Evolutionary conservation across 2,888 invertebrate genomes (phyloP).

Genomic region (Poecilobothrus nobilitatus): DNA sequence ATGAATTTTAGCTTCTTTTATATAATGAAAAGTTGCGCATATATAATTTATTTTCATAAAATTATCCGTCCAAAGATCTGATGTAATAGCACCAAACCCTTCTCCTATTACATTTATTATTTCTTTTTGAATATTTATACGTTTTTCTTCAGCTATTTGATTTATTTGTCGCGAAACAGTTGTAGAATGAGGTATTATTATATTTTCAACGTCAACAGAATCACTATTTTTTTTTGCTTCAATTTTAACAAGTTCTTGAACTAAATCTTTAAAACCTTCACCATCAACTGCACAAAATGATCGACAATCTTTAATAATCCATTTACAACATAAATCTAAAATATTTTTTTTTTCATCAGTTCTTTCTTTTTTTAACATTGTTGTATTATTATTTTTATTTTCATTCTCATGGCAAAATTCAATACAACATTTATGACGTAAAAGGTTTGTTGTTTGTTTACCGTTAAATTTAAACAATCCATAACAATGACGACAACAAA

Average conservation of each 20-base stretch:
- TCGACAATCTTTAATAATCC: not conserved
- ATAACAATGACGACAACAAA: constrained; percentile 11
- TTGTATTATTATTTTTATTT: not conserved
- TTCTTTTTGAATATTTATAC: not conserved
- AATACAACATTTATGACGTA: constrained; percentile 13
- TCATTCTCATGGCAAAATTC: not conserved
- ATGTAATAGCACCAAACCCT: not conserved
- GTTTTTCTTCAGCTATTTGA: not conserved
- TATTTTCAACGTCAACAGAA: constrained; percentile 11
- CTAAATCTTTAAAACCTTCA: not conserved
- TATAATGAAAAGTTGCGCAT: not conserved
- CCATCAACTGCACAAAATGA: constrained; percentile 4
- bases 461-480: constrained; percentile 12
- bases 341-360: not conserved
- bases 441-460: constrained; percentile 13
- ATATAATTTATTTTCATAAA: too few species aligned
- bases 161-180: constrained; percentile 4
- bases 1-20: not conserved
- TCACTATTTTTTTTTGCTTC: constrained; percentile 11
- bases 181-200: constrained; percentile 11
- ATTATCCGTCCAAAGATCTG: constrained; percentile 8
- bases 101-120: not conserved
- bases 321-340: constrained; percentile 1
- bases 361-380: not conserved
- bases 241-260: constrained; percentile 9